Percentiles rank a stretch among this genome's conserved stretches.
Evolutionary conservation across 2,113 vertebrate species (phyloP).

Genomic region (Actenoides lindsayi): DNA sequence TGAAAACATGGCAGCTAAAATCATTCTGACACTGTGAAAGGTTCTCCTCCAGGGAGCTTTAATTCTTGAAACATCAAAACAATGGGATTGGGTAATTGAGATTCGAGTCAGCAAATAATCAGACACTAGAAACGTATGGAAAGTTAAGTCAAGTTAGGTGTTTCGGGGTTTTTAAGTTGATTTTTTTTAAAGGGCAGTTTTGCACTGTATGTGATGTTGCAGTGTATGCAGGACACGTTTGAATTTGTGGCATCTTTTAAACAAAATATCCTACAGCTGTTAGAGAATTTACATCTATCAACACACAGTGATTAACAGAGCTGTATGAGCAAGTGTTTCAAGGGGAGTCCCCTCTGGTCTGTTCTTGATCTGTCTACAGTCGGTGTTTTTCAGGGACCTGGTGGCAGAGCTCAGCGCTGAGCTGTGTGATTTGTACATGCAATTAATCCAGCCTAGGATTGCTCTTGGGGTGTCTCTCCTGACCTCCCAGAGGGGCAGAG

Average conservation of each 20-base stretch:
- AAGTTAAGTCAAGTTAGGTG: not conserved
- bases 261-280: not conserved
- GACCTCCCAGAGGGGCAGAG: not conserved
- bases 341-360: not conserved
- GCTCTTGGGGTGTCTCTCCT: not conserved
- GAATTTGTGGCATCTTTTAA: not conserved
- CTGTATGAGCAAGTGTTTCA: not conserved
- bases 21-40: not conserved
- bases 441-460: not conserved
- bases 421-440: not conserved
- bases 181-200: not conserved
- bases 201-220: not conserved
- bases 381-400: not conserved
- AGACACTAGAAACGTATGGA: not conserved
- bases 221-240: not conserved
- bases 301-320: not conserved
- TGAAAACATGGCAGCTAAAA: not conserved
- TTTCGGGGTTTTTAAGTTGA: not conserved
- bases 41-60: not conserved
- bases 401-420: not conserved
- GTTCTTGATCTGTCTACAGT: not conserved
- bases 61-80: not conserved
- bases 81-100: not conserved
- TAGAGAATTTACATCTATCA: not conserved
- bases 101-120: not conserved